phyloP scores from a whole-genome alignment of 2,888 invertebrate genomes.

The Azorinus chamasolen region DNA sequence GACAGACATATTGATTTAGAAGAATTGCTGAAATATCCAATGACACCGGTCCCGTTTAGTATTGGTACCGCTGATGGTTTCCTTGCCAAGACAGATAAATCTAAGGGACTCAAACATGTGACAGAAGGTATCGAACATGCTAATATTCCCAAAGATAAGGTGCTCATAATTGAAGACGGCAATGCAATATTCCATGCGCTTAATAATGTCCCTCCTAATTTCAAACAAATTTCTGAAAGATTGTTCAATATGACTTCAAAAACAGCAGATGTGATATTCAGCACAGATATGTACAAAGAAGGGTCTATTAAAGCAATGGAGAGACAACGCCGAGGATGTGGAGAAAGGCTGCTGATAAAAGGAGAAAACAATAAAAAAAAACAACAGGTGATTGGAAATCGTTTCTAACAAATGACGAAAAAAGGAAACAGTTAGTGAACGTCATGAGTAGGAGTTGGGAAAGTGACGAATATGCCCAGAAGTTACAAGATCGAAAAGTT shows the following conservation, averaged over 20 bases:
- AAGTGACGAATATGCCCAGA: conserved; percentile 1
- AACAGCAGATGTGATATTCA: conserved; percentile 3
- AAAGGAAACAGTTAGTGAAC: conserved; percentile 20
- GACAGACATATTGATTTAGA: neutral
- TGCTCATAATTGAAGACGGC: conserved; percentile 1
- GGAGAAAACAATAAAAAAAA: conserved; percentile 21
- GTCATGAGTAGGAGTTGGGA: conserved; percentile 8
- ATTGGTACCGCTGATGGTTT: conserved; percentile 17
- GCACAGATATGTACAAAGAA: neutral
- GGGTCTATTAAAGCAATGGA: conserved; percentile 9
- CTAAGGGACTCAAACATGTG: conserved; percentile 1
- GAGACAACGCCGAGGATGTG: conserved; percentile 9
- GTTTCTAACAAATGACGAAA: conserved; percentile 13
- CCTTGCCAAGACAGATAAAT: conserved; percentile 15
- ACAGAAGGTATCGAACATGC: neutral
- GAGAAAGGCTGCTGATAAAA: conserved; percentile 6
- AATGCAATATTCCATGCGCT: conserved; percentile 36
- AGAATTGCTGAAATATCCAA: neutral
- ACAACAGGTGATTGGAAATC: conserved; percentile 20
- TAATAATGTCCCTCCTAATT: too few species aligned
- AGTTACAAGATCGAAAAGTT: neutral
- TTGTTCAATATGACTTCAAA: too few species aligned
- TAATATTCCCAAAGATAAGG: neutral
- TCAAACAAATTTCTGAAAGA: conserved; percentile 4
- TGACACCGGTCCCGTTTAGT: neutral